Base-by-base conservation (phyloP, 2,113 vertebrate species). In the Cyanoderma ruficeps region DNA sequence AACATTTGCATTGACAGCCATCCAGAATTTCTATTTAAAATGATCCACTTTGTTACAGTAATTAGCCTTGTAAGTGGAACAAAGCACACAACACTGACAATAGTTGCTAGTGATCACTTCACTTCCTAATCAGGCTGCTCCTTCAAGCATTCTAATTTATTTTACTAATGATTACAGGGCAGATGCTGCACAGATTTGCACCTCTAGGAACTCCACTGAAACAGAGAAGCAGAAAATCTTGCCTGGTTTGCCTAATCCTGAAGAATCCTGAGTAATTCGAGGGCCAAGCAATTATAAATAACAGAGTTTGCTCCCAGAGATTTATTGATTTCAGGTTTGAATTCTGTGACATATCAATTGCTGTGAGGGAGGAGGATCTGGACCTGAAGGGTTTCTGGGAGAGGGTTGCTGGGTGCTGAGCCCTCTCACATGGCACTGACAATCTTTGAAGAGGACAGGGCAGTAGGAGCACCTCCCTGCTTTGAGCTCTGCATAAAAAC, bases 51-150 rank as follows among this genome's bases (percentile, higher is more conserved):
- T 95, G 94, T 97, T 97, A 97, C 94, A 96, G 90, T 92, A 94
- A 96, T 97, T 97, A 97, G 94, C 86, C 92, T 90, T 94, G 88
- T 94, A 97, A 97, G 94, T 95, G 90, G 95, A 97, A 96, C 95
- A 97, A 97, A 97, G 97, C 95, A 91, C 94, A 94, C 88, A 96
- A 93, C 93, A 90, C 49, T 95, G 97, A 96, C 97, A 97, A 95
- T 96, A 91, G 94, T 96, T 96, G 92, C 95, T 96, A 81, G 96
- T 79, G 91, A 97, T 97, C 92, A 92, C 93, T 97, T 95, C 74
- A 82, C 75, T 97, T 97, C 90, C 91, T 95, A 97, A 97, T 97
- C 97, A 96, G 94, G 31, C 83, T 96, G 86, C 83, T 95, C 71
- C 94, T 95, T 95, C 86, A 94, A 95, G 95, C 96, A 83, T 95